Conservation (phyloP, 2,797 vertebrate species). For the Pseudomugil tenellus region DNA sequence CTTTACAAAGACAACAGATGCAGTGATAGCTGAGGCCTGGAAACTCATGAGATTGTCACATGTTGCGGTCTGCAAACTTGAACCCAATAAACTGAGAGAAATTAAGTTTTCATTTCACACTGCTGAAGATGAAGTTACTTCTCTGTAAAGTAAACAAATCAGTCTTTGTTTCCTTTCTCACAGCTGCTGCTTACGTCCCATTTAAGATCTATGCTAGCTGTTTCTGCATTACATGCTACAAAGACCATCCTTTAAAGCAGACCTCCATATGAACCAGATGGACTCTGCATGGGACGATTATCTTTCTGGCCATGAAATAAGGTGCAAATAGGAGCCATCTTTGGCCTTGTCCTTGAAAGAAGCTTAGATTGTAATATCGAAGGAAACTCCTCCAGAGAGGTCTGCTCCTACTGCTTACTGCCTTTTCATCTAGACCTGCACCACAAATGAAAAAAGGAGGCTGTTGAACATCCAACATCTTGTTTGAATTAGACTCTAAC, state of each 20-base stretch:
- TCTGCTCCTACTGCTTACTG: conserved; percentile 63
- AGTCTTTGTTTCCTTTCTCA: conserved; percentile 52
- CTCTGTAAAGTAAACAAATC: conserved; percentile 35
- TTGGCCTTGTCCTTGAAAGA: conserved; percentile 79
- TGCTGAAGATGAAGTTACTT: conserved; percentile 13
- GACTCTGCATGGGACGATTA: conserved; percentile 70
- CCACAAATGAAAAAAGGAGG: conserved; percentile 68
- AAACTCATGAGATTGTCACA: conserved; percentile 66
- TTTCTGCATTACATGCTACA: conserved; percentile 59
- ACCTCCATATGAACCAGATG: conserved; percentile 78
- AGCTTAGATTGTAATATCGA: conserved; percentile 76
- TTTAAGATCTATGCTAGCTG: conserved; percentile 24
- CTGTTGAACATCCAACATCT: conserved; percentile 74
- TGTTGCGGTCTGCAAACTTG: conserved; percentile 42
- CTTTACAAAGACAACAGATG: conserved; percentile 64
- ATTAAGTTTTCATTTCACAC: conserved; percentile 34
- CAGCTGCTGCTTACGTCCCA: conserved; percentile 42
- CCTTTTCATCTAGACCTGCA: conserved; percentile 72
- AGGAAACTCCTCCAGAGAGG: conserved; percentile 72
- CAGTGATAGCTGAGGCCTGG: conserved; percentile 46
- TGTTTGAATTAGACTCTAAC: conserved; percentile 75
- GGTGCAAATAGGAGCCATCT: conserved; percentile 83
- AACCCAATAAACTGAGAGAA: conserved; percentile 25
- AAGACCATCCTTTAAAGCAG: conserved; percentile 62
- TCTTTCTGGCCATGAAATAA: conserved; percentile 79